Percentiles rank a stretch among this genome's conserved stretches.
These are phyloP conservation scores for Apis dorsata DNA, from an alignment of 1,140 invertebrate genomes.

Conservation along the genomic window DNA sequence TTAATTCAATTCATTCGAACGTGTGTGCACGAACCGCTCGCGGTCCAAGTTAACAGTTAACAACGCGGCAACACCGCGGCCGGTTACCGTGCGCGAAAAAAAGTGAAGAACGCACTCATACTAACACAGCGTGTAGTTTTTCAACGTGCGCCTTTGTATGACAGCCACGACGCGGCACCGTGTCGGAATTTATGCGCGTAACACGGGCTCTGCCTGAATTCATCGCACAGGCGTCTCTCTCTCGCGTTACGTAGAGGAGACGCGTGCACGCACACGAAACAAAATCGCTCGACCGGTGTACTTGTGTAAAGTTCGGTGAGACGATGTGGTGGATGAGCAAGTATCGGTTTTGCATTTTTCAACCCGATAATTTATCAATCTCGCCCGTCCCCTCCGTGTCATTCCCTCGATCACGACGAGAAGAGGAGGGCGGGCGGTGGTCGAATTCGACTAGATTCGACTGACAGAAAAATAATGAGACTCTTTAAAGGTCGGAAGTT, in stretches of 20 bases:
- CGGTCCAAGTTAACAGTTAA: slow-evolving; percentile 37
- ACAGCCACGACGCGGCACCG: slow-evolving; percentile 66
- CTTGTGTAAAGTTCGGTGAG: not conserved
- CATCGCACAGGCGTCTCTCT: slow-evolving; percentile 57
- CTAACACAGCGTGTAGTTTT: slow-evolving; percentile 55
- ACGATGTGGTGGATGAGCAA: slow-evolving; percentile 27
- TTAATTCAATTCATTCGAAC: not conserved
- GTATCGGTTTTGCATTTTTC: slow-evolving; percentile 78
- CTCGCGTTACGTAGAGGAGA: slow-evolving; percentile 19
- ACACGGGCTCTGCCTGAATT: slow-evolving; percentile 69
- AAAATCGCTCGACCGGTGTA: not conserved
- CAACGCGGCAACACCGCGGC: slow-evolving; percentile 27
- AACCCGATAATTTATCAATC: slow-evolving; percentile 78
- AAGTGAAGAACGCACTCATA: slow-evolving; percentile 65
- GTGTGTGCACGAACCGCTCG: no score
- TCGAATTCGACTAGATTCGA: slow-evolving; percentile 48
- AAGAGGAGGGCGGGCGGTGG: not conserved
- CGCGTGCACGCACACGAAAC: slow-evolving; percentile 4
- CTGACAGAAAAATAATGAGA: slow-evolving; percentile 75
- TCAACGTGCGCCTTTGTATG: slow-evolving; percentile 57
- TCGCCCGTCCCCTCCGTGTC: slow-evolving; percentile 63
- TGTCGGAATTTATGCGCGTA: slow-evolving; percentile 71
- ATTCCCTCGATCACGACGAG: slow-evolving; percentile 27
- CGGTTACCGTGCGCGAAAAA: slow-evolving; percentile 32
- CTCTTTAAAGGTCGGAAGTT: slow-evolving; percentile 74